Evolutionary conservation across 1,140 invertebrate genomes (phyloP), one percentile per base, ranked within the genome.

Genomic region (Ceratosolen solmsi): DNA sequence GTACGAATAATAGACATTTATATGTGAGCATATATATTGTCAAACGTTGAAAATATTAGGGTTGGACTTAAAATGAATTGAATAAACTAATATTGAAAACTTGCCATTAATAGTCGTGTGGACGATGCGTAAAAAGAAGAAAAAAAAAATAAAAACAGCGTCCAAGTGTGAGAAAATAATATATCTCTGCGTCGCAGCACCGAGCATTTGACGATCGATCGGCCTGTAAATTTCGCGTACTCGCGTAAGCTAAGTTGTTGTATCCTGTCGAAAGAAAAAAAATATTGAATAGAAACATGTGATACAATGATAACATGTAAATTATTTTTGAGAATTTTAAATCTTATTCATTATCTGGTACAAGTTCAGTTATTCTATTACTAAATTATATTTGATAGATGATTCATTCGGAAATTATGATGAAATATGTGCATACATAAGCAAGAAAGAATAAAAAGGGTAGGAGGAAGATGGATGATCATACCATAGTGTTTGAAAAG

Each of bases 221-320:
- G 80, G 80, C 68, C 80, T 82, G 75, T 78, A 82, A 72, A 82
- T 82, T 82, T 82, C 75, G 75, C 68, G 80, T n/a, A 75, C 36
- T 54, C 46, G 41, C 41, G 65, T 63, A 60, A 71, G 51, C 74
- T 77, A 54, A 72, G 17, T 72, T 76, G 54, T 72, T 76, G 65
- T 78, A 33, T 78, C 72, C 74, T 78, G 80, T 79, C 51, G 74
- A 82, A 60, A 75, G 68, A 68, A 41, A 68, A 56, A 78, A 80
- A 51, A 38, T 22, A 25, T 76, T 70, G 49, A 41, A 58, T 9
- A 60, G 49, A 82, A 82, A 71, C 54, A 75, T 20, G 22, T 56
- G 73, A 20, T 33, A 77, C 36, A 75, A 27, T n/a, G 9, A 22
- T 25, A 17, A 54, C 65, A 36, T 77, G 80, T 72, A 56, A 82